A percentile compares a stretch with the other conserved stretches of the same genome.
These are phyloP conservation scores for Parnassius smintheus DNA, from an alignment of 2,888 invertebrate genomes.

Conservation along the genomic window DNA sequence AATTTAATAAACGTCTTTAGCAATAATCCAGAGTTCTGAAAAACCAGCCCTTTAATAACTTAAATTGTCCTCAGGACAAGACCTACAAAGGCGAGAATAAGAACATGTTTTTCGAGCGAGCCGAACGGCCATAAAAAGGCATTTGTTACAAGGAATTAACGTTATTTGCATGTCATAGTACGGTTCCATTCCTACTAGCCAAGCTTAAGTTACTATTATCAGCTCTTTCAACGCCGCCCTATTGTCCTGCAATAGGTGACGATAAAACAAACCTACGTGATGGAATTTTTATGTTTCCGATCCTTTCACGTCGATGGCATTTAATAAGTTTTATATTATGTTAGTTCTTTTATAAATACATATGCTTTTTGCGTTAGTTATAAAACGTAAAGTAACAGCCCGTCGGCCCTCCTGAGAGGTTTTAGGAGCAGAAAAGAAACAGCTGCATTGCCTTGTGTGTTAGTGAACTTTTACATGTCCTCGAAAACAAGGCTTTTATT, in stretches of 20 bases:
- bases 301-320: constrained; percentile 54
- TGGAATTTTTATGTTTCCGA: constrained; percentile 79
- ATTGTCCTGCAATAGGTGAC: constrained; percentile 70
- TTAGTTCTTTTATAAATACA: too few relatives aligned
- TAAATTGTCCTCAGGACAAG: constrained; percentile 12
- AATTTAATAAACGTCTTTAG: constrained; percentile 1
- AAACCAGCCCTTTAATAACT: constrained; percentile 4
- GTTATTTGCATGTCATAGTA: constrained; percentile 36
- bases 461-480: too few relatives aligned
- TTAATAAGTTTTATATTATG: constrained; percentile 12
- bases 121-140: constrained; percentile 19
- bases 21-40: constrained; percentile 8
- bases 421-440: too few relatives aligned
- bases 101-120: constrained; percentile 18
- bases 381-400: too few relatives aligned
- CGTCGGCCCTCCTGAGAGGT: too few relatives aligned
- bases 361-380: too few relatives aligned
- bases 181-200: constrained; percentile 31
- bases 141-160: constrained; percentile 23
- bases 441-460: too few relatives aligned
- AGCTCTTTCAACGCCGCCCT: constrained; percentile 62
- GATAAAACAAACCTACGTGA: constrained; percentile 73
- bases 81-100: constrained; percentile 10
- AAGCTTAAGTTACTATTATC: constrained; percentile 44
- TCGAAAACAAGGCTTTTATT: too few relatives aligned